Percentiles rank a stretch among this genome's conserved stretches.
Conservation (phyloP, 2,113 vertebrate species). For the Dicentrarchus labrax region DNA sequence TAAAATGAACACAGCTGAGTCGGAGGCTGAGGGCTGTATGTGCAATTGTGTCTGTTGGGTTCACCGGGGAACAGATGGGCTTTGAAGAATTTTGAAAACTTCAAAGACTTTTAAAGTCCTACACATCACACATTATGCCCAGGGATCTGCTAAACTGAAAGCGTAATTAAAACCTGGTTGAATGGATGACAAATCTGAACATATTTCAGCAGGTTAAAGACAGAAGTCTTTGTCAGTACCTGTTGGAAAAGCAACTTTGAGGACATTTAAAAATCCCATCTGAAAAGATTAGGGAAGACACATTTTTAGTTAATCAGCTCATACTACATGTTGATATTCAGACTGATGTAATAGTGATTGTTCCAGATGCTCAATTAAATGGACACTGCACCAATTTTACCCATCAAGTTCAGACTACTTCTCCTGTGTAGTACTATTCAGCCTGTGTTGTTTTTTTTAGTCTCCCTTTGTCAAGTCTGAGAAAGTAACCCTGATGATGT, state of each 20-base stretch:
- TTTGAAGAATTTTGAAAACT: slow-evolving; percentile 25
- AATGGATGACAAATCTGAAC: background rate
- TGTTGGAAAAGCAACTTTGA: no score
- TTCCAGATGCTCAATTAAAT: background rate
- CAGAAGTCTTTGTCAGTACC: background rate
- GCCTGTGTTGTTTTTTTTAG: background rate
- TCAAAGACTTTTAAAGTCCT: background rate
- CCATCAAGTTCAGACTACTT: background rate
- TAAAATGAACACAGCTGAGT: slow-evolving; percentile 41
- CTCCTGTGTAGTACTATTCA: background rate
- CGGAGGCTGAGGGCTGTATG: background rate
- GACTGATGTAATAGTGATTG: background rate
- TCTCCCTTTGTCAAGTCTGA: background rate
- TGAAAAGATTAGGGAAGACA: background rate
- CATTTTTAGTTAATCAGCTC: background rate
- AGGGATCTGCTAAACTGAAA: background rate
- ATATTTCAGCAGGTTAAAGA: background rate
- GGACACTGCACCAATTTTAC: background rate
- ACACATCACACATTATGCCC: background rate
- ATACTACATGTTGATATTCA: background rate
- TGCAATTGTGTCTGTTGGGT: slow-evolving; percentile 11
- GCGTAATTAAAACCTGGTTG: background rate
- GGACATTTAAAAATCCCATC: no score
- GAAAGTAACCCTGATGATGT: background rate
- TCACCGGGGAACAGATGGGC: slow-evolving; percentile 1